A percentile compares a stretch with the other conserved stretches of the same genome.
phyloP scores from a whole-genome alignment of 2,113 vertebrate genomes.

The Crotalus helleri region DNA sequence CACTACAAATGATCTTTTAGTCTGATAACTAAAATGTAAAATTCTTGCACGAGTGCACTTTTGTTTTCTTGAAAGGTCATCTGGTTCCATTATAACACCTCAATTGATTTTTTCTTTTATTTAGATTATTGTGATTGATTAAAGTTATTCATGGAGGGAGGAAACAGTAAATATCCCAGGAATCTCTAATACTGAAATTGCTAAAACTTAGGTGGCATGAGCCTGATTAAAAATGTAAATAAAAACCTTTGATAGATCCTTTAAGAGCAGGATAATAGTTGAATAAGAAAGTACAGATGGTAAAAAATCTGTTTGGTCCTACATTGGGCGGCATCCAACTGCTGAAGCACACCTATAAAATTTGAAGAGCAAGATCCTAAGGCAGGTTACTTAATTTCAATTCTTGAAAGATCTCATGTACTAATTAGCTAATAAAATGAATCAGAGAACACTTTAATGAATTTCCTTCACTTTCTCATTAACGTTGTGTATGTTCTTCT shows the following conservation, averaged over 20 bases:
- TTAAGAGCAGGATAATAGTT: neutral
- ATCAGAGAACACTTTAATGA: neutral
- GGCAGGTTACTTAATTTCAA: neutral
- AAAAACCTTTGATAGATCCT: neutral
- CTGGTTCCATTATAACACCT: neutral
- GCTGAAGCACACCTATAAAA: neutral
- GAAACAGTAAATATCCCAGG: neutral
- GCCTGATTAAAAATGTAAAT: neutral
- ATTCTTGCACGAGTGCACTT: neutral
- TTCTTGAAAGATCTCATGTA: neutral
- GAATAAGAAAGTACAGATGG: neutral
- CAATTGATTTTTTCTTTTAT: neutral
- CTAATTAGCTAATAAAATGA: neutral
- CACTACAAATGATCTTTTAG: neutral
- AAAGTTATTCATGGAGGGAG: neutral
- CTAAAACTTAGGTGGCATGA: neutral
- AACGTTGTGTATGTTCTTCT: conserved; percentile 29
- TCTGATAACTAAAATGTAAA: neutral
- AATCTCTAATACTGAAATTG: neutral
- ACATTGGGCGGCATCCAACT: neutral
- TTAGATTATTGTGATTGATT: neutral
- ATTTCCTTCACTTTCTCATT: neutral
- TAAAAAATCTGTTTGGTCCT: neutral
- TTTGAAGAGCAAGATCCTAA: neutral
- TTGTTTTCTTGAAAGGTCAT: neutral